These are phyloP conservation scores for Branchellion lobata DNA, from an alignment of 2,888 invertebrate species.

Conservation along the genomic window DNA sequence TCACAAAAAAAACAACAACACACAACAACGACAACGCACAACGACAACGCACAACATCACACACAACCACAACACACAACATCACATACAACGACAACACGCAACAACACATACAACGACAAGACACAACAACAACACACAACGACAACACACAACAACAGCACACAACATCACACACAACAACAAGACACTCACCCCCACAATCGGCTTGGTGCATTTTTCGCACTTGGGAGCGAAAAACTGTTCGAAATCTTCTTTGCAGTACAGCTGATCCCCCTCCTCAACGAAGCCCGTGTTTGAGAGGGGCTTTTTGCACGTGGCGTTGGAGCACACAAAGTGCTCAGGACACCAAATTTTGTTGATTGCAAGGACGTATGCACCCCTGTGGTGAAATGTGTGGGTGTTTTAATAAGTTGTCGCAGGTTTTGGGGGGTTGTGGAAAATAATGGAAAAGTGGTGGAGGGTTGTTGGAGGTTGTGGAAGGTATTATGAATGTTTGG, in stretches of 20 bases:
- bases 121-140: too few relatives aligned
- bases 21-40: too few relatives aligned
- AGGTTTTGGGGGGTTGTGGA: background rate
- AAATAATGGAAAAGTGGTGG: background rate
- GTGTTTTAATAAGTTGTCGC: background rate
- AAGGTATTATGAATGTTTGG: too few relatives aligned
- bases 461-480: background rate
- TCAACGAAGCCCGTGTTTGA: conserved; percentile 93
- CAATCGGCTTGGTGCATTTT: conserved; percentile 89
- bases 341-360: conserved; percentile 99
- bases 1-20: too few relatives aligned
- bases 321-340: conserved; percentile 92
- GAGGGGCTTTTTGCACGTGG: conserved; percentile 77
- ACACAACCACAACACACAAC: too few relatives aligned
- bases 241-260: conserved; percentile 95
- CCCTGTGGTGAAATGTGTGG: conserved; percentile 68
- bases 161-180: background rate
- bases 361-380: conserved; percentile 94
- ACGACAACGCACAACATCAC: too few relatives aligned
- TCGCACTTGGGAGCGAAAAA: conserved; percentile 92
- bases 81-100: too few relatives aligned
- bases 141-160: background rate
- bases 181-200: conserved; percentile 86
- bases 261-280: conserved; percentile 91
- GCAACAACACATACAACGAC: too few relatives aligned